Evolutionary conservation across 2,888 invertebrate species (phyloP).

Genomic region (Monoplex corrugatus): DNA sequence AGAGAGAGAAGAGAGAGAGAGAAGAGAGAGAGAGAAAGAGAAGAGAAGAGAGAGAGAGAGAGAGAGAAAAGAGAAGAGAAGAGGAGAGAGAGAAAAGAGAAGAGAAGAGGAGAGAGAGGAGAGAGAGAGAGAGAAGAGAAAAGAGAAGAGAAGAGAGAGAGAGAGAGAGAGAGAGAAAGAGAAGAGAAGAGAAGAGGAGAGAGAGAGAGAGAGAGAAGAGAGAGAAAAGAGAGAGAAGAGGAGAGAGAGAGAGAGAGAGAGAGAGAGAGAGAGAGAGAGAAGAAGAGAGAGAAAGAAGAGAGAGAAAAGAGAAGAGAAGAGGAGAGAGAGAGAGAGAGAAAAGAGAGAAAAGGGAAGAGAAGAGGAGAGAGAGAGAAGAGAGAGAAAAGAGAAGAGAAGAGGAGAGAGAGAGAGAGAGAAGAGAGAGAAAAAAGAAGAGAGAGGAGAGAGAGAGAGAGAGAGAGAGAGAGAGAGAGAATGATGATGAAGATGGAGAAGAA

Average conservation of each 20-base stretch:
- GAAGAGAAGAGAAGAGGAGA: not conserved
- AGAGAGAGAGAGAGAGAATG: too few relatives aligned
- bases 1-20: not conserved
- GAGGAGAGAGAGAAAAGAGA: not conserved
- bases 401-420: too few relatives aligned
- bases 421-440: too few relatives aligned
- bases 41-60: not conserved
- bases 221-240: not conserved
- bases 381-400: too few relatives aligned
- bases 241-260: too few relatives aligned
- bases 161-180: not conserved
- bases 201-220: not conserved
- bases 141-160: not conserved
- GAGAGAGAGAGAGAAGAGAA: not conserved
- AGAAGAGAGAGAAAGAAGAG: not conserved
- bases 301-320: not conserved
- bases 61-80: not conserved
- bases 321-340: not conserved
- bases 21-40: too few relatives aligned
- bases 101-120: not conserved
- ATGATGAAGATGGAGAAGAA: too few relatives aligned
- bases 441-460: too few relatives aligned
- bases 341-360: not conserved
- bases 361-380: too few relatives aligned
- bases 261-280: too few relatives aligned